Evolutionary conservation across 2,888 invertebrate species (phyloP).

Genomic region (Zhuqinia jingwanae): DNA sequence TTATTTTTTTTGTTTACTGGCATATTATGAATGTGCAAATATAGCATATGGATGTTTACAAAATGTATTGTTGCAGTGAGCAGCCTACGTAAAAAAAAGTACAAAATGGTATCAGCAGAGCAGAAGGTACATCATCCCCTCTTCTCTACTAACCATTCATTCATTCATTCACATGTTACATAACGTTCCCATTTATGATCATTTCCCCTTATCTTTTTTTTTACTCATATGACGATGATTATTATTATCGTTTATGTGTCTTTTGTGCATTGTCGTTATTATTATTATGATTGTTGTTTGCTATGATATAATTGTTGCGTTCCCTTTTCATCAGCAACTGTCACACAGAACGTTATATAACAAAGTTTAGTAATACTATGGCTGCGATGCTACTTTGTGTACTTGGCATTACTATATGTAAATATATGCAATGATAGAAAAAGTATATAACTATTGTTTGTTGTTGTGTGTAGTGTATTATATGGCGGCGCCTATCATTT

Average conservation of each 20-base stretch:
- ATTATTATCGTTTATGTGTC: slow-evolving; percentile 42
- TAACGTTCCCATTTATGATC: slow-evolving; percentile 64
- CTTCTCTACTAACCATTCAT: slow-evolving; percentile 19
- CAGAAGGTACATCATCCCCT: slow-evolving; percentile 56
- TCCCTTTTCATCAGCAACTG: slow-evolving; percentile 70
- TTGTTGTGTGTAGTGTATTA: background rate
- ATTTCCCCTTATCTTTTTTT: slow-evolving; percentile 52
- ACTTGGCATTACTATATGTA: background rate
- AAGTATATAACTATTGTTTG: slow-evolving; percentile 23
- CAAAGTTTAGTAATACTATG: slow-evolving; percentile 16
- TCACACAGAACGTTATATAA: slow-evolving; percentile 53
- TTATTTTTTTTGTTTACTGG: slow-evolving; percentile 21
- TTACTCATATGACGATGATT: slow-evolving; percentile 29
- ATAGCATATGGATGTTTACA: background rate
- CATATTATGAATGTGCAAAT: slow-evolving; percentile 34
- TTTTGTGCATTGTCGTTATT: slow-evolving; percentile 19
- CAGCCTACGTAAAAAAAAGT: slow-evolving; percentile 42
- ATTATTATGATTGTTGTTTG: slow-evolving; percentile 17
- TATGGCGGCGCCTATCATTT: slow-evolving; percentile 43
- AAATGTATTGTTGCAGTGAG: slow-evolving; percentile 1
- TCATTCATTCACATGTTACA: slow-evolving; percentile 71
- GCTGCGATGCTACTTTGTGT: background rate
- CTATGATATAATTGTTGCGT: slow-evolving; percentile 70
- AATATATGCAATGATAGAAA: slow-evolving; percentile 18
- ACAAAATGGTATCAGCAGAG: slow-evolving; percentile 5